Base-by-base conservation (phyloP, 2,113 vertebrate species). In the Xiphorhynchus elegans region DNA sequence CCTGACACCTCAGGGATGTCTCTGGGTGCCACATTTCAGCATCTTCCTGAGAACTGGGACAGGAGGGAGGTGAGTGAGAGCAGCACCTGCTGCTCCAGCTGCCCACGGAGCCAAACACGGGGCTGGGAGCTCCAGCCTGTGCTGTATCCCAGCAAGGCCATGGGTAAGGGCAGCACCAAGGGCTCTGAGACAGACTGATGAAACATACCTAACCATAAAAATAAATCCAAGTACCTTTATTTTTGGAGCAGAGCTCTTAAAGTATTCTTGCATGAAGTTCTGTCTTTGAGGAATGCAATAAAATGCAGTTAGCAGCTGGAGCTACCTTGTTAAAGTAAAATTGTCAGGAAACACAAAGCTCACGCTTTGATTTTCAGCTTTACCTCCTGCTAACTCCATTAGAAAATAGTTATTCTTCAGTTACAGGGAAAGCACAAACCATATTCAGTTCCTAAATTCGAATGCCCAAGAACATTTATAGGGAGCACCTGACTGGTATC, bases 401-500 rank as follows among this genome's bases (percentile, higher is more conserved):
- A 70, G 92, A 13, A 90, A 88, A 21, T 75, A 69, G 69, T 93
- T 70, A 86, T 39, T 94, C 81, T 91, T 89, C 60, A 29, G 91
- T 95, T 79, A 47, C 4, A 75, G 77, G 52, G 75, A 96, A 89
- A 93, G 88, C 64, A 94, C 90, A 93, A 93, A 88, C 92, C 81
- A 52, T 95, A 95, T 96, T 93, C 82, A 35, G 85, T 96, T 66
- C 60, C 94, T 96, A 82, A 89, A 78, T 88, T 75, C 70, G 55
- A 94, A 39, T 93, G 74, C 87, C 89, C 67, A 25, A 29, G 40
- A 7, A 75, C 17, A 15, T 97, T 98, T 97, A 95, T 80, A 83
- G 84, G 79, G 55, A 84, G 87, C 95, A 96, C 95, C 96, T 97
- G 97, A 97, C 91, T 97, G 40, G 50, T 96, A 62, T 97, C 88